These are phyloP conservation scores for Globicephala melas DNA, from an alignment of 2,113 vertebrate species.

Conservation along the genomic window DNA sequence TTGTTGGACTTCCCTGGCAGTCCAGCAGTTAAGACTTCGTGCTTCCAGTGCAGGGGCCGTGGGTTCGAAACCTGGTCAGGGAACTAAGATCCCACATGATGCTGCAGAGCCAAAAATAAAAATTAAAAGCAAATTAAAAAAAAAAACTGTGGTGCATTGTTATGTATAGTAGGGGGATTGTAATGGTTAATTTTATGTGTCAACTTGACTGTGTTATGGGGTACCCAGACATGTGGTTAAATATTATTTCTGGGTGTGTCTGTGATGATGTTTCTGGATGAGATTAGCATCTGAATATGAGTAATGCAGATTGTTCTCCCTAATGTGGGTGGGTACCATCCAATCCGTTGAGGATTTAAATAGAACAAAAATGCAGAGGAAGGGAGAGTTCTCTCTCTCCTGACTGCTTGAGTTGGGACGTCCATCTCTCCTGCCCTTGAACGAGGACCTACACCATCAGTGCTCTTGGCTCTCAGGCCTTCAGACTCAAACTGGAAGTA, in stretches of 20 bases:
- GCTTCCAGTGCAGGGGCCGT: too few relatives aligned
- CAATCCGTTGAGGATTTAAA: neutral
- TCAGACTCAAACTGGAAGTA: neutral
- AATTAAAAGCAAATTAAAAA: too few relatives aligned
- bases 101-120: too few relatives aligned
- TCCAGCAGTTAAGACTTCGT: neutral
- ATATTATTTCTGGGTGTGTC: neutral
- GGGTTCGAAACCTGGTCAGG: too few relatives aligned
- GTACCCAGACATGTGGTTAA: neutral
- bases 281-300: neutral
- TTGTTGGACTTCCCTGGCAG: neutral
- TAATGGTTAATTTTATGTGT: neutral
- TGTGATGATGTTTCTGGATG: neutral
- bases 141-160: neutral
- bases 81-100: too few relatives aligned
- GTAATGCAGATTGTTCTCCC: neutral
- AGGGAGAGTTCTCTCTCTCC: neutral
- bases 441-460: neutral
- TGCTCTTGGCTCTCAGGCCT: neutral
- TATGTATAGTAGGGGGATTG: neutral
- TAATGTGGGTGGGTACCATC: too few relatives aligned
- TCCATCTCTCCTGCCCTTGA: neutral
- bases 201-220: neutral
- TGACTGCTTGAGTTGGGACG: neutral
- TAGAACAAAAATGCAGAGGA: neutral